Base-by-base conservation (phyloP, 1,140 invertebrate species). In the Drosophila kikkawai region DNA sequence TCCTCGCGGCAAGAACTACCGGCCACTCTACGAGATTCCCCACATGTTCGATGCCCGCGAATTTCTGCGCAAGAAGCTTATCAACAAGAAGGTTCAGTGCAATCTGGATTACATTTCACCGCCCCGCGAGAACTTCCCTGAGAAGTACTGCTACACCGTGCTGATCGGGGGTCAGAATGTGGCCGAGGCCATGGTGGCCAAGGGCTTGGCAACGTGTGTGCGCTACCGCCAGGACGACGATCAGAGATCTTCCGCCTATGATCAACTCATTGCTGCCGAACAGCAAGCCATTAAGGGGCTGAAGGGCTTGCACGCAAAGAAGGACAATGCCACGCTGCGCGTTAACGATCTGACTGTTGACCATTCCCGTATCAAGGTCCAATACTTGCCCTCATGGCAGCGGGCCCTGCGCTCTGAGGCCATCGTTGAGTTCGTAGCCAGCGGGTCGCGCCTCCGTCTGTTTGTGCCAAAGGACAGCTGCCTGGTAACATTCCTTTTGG, bases 41-140 rank as follows among this genome's bases (percentile, higher is more conserved):
- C 99, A 97, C 95, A 98, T 99, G 97, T 99, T 97, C 93, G 99
- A 99, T 93, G 98, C 98, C 1, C 95, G 99, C 69, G 99, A 99
- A 94, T 99, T 98, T 92, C 94, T 99, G 4, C 95, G 99, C 34
- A 99, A 99, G 91, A 98, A 98, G 93, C 94, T 99, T 0, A 97
- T 99, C 91, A 98, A 98, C 4, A 99, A 99, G 93, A 98, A 97
- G 91, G 98, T 99, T 0, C 96, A 97, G 88, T 97, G 99, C 7
- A 96, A 96, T 41, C 95, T 99, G 36, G 99, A 99, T 93, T 99
- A 99, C 91, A 97, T 99, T 60, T 99, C 99, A 91, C 98, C 98
- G 15, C 96, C 98, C 5, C 96, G 96, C 53, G 96, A 99, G 44
- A 97, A 96, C 70, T 99, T 97, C 91, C 98, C 98, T 4, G 98